These are phyloP conservation scores for Apeltes quadracus DNA, from an alignment of 2,113 vertebrate genomes.

Conservation along the genomic window DNA sequence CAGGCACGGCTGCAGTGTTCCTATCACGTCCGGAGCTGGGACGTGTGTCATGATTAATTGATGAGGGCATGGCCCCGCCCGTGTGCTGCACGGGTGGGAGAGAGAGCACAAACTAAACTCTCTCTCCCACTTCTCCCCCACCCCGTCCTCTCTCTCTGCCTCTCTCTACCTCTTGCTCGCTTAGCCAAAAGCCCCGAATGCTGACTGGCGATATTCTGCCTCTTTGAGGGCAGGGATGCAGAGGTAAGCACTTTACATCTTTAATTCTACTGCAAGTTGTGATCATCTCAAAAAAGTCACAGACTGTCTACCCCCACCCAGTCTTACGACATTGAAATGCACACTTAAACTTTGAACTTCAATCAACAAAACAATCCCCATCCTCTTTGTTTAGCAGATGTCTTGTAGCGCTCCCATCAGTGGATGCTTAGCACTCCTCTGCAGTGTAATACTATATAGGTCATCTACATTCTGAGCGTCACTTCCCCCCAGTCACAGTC, in stretches of 20 bases:
- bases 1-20: conserved; percentile 62
- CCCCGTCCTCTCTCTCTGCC: conserved; percentile 40
- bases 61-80: conserved; percentile 74
- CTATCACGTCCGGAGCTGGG: conserved; percentile 65
- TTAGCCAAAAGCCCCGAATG: conserved; percentile 95
- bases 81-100: conserved; percentile 60
- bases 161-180: conserved; percentile 55
- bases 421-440: conserved; percentile 48
- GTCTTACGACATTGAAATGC: conserved; percentile 9
- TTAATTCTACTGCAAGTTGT: conserved; percentile 53
- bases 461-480: conserved; percentile 74
- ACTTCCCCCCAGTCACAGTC: conserved; percentile 64
- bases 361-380: no score
- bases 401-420: conserved; percentile 35
- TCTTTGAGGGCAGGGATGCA: conserved; percentile 96
- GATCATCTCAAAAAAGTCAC: conserved; percentile 23
- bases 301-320: background rate
- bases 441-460: conserved; percentile 80
- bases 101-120: conserved; percentile 73
- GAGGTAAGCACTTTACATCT: conserved; percentile 85
- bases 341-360: conserved; percentile 31
- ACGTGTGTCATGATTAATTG: conserved; percentile 79
- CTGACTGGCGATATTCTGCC: conserved; percentile 98
- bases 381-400: conserved; percentile 39
- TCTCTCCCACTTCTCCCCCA: conserved; percentile 45